These are phyloP conservation scores for Chloropsis cyanopogon DNA, from an alignment of 2,113 vertebrate species.

Conservation along the genomic window DNA sequence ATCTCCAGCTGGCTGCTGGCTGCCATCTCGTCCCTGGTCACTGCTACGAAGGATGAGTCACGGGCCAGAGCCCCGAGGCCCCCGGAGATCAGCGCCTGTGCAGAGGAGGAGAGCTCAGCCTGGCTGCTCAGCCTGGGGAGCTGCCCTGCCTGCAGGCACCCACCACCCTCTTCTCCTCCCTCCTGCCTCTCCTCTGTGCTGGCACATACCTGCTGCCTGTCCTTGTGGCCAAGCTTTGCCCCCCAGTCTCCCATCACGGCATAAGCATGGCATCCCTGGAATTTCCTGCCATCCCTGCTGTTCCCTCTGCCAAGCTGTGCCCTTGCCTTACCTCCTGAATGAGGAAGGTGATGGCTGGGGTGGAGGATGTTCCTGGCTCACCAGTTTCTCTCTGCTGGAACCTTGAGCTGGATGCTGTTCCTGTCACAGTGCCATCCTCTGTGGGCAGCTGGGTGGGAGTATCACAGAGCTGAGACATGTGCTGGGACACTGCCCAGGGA, in stretches of 20 bases:
- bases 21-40: slow-evolving; percentile 76
- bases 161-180: background rate
- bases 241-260: background rate
- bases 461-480: background rate
- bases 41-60: slow-evolving; percentile 73
- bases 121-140: background rate
- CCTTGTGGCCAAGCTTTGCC: background rate
- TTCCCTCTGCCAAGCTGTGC: background rate
- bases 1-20: slow-evolving; percentile 76
- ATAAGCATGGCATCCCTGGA: background rate
- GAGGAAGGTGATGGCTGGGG: slow-evolving; percentile 75
- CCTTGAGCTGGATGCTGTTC: background rate
- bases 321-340: slow-evolving; percentile 79
- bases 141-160: background rate
- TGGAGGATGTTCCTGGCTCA: background rate
- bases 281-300: background rate
- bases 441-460: background rate
- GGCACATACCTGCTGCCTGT: background rate
- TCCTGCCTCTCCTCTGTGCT: background rate
- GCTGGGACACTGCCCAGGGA: background rate
- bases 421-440: background rate
- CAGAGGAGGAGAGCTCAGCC: background rate
- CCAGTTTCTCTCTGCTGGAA: background rate
- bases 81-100: slow-evolving; percentile 78
- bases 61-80: slow-evolving; percentile 73